Evolutionary conservation across 2,888 invertebrate genomes (phyloP).

Genomic region (Thecophora atra): DNA sequence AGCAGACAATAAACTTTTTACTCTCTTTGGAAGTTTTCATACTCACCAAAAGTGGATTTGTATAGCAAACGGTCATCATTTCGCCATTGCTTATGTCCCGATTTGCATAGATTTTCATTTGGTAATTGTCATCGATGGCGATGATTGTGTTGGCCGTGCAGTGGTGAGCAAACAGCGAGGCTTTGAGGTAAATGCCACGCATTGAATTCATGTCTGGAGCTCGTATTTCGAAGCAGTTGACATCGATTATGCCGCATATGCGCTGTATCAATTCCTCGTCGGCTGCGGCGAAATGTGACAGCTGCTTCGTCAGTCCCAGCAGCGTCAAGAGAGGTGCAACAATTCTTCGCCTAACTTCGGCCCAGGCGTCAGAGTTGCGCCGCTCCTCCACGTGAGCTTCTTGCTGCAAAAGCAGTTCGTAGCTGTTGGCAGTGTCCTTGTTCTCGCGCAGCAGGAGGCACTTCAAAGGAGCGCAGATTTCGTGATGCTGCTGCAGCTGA

Average conservation of each 20-base stretch:
- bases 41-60: constrained; percentile 74
- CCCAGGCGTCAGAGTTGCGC: constrained; percentile 70
- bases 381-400: constrained; percentile 71
- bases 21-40: not conserved
- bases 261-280: constrained; percentile 70
- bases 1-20: too few relatives aligned
- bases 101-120: constrained; percentile 75
- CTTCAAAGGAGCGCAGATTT: constrained; percentile 63
- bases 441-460: constrained; percentile 67
- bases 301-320: constrained; percentile 47
- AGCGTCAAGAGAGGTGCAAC: constrained; percentile 59
- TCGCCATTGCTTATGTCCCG: constrained; percentile 71
- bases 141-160: constrained; percentile 79
- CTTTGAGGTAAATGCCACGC: constrained; percentile 77
- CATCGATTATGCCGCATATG: constrained; percentile 78
- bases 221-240: constrained; percentile 80
- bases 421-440: constrained; percentile 60
- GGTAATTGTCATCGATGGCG: constrained; percentile 74
- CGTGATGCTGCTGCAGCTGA: constrained; percentile 55
- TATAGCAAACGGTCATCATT: constrained; percentile 76
- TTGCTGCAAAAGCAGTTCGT: constrained; percentile 69
- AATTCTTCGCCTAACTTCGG: constrained; percentile 67
- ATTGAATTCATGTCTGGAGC: constrained; percentile 67
- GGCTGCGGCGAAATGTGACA: constrained; percentile 58
- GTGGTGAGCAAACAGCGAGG: constrained; percentile 78